Conservation (phyloP, 2,113 vertebrate species). For the Apeltes quadracus region DNA sequence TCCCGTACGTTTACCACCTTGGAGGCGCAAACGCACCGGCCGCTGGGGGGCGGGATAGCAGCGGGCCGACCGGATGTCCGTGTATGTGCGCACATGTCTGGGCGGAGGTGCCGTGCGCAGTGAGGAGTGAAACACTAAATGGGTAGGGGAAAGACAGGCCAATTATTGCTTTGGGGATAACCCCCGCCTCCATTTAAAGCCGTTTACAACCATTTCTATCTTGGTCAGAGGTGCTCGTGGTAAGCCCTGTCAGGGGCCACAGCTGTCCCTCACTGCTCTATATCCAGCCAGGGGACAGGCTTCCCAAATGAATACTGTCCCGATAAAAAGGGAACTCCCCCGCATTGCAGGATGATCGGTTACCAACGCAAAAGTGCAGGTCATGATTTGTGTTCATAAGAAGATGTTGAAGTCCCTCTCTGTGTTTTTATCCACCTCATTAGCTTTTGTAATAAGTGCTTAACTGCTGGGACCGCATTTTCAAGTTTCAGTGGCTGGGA, state of each 20-base stretch:
- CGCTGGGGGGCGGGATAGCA: no score
- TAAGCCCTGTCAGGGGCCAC: slow-evolving; percentile 48
- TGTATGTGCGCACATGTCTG: no score
- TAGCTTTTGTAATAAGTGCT: background rate
- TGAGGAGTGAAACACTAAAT: no score
- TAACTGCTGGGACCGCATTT: background rate
- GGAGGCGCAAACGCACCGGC: no score
- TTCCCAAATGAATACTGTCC: slow-evolving; percentile 37
- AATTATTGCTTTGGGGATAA: background rate
- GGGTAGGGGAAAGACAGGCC: no score
- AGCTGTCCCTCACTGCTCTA: slow-evolving; percentile 57
- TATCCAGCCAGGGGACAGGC: slow-evolving; percentile 8
- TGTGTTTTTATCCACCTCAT: background rate
- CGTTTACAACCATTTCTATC: slow-evolving; percentile 32
- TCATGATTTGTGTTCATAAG: slow-evolving; percentile 10
- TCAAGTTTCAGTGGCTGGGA: no score
- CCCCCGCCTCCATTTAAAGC: slow-evolving; percentile 19
- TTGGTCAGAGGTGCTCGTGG: slow-evolving; percentile 37
- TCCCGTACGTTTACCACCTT: no score
- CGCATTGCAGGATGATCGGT: slow-evolving; percentile 13
- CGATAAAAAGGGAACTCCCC: background rate
- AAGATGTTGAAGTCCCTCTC: background rate
- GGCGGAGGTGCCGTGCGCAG: no score
- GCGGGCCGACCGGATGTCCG: no score
- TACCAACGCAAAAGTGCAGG: slow-evolving; percentile 22